Base-by-base conservation (phyloP, 2,888 invertebrate species). In the Suillia variegata region DNA sequence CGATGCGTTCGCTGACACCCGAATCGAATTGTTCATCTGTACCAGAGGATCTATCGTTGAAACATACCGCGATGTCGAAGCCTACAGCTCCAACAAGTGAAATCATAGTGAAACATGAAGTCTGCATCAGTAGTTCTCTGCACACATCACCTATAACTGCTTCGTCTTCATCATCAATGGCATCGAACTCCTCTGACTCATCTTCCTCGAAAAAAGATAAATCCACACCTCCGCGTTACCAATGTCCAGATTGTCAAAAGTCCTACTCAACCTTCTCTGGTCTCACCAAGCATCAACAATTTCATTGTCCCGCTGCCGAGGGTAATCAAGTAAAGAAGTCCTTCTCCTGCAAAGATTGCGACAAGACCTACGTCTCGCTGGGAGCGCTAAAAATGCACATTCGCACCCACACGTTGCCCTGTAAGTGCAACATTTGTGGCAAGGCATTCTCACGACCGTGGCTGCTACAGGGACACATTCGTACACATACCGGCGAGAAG, bases 381-480 rank as follows among this genome's bases (percentile, higher is more conserved):
- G 98, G 98, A 3, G 98, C 98, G 0, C 86, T 98, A 13, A 98
- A 98, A 83, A 98, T 98, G 98, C 98, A 98, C 85, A 98, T 98
- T 73, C 88, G 98, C 66, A 98, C 98, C 4, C 98, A 98, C 82
- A 98, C 98, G 1, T 83, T 98, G 71, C 98, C 98, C 6, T 98
- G 98, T 87, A 96, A 96, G 83, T 98, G 98, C 79, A 91, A 92
- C 70, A 85, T 96, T 59, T 98, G 98, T 79, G 97, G 97, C 31
- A 98, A 98, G 79, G 96, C 97, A 0, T 98, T 98, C 85, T 96
- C 96, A 48, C 85, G 98, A 15, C 98, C 98, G 2, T 98, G 98
- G 98, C 84, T 98, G 59, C 87, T 98, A 10, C 98, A 98, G 83
- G 98, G 98, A 1, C 98, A 98, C 84, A 95, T 98, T 75, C 87